Evolutionary conservation across 2,797 vertebrate genomes (phyloP).

Genomic region (Fringilla coelebs): DNA sequence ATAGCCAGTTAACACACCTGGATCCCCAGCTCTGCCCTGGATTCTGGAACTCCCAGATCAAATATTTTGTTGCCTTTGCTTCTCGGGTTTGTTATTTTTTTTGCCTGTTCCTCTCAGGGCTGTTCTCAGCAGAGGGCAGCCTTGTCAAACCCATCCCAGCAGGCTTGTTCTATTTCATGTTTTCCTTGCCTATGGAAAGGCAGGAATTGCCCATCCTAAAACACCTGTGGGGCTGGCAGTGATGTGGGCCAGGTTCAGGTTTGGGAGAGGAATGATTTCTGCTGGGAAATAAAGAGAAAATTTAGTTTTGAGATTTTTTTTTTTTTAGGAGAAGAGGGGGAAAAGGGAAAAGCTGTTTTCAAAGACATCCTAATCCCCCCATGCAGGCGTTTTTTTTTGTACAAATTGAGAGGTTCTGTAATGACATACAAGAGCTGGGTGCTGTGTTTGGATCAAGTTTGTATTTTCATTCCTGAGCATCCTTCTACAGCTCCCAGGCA

Average conservation of each 20-base stretch:
- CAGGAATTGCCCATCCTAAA: background rate
- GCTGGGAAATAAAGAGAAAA: background rate
- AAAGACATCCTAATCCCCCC: background rate
- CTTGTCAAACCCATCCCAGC: background rate
- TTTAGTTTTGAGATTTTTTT: background rate
- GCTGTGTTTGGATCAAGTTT: background rate
- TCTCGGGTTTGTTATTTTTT: background rate
- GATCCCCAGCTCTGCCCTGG: background rate
- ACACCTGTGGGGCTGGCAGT: background rate
- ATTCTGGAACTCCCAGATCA: background rate
- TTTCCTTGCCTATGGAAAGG: background rate
- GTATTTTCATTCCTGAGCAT: background rate
- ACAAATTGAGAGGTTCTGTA: background rate
- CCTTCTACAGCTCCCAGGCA: background rate
- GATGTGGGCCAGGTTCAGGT: background rate
- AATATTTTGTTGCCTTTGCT: background rate
- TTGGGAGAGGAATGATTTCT: background rate
- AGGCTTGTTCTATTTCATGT: background rate
- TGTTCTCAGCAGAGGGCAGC: slow-evolving; percentile 58
- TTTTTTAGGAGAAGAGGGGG: fast-evolving
- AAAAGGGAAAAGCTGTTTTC: background rate
- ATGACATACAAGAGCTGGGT: background rate
- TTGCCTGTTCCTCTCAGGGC: background rate
- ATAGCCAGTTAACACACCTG: background rate
- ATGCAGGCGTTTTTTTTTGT: background rate